Evolutionary conservation across 2,888 invertebrate species (phyloP).

Genomic region (Yponomeuta plumbellus): DNA sequence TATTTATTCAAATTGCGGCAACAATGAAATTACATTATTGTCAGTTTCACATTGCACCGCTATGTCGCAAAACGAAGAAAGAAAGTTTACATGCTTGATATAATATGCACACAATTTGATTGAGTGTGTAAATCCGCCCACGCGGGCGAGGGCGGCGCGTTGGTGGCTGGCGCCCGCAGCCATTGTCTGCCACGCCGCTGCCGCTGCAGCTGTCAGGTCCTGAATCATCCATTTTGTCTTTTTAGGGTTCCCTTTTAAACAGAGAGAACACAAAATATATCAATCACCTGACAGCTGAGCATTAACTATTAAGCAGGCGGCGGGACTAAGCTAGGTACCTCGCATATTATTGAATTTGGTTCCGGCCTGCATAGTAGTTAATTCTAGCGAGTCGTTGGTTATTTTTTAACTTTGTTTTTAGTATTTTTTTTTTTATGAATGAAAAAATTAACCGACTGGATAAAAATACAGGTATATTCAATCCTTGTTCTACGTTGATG

Average conservation of each 20-base stretch:
- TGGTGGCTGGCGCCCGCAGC: constrained; percentile 1
- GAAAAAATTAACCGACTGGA: too few species aligned
- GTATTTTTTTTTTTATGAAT: too few species aligned
- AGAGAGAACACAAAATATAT: too few species aligned
- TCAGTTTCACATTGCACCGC: constrained; percentile 37
- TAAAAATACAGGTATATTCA: too few species aligned
- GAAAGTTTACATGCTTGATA: constrained; percentile 57
- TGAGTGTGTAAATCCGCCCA: constrained; percentile 57
- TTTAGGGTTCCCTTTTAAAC: background rate
- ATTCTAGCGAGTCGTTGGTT: too few species aligned
- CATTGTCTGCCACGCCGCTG: background rate
- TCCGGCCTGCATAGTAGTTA: too few species aligned
- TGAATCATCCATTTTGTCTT: background rate
- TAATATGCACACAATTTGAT: constrained; percentile 50
- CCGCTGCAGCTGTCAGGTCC: background rate
- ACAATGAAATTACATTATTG: constrained; percentile 53
- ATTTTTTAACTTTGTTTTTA: too few species aligned
- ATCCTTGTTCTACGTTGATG: too few species aligned
- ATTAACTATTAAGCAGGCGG: too few species aligned
- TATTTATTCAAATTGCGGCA: constrained; percentile 64
- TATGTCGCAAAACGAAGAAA: constrained; percentile 63
- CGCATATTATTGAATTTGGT: too few species aligned
- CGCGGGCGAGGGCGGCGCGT: constrained; percentile 23
- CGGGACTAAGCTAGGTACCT: too few species aligned
- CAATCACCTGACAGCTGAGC: too few species aligned